A percentile compares a stretch with the other conserved stretches of the same genome.
Evolutionary conservation across 2,113 vertebrate species (phyloP).

Genomic region (Oncorhynchus keta): DNA sequence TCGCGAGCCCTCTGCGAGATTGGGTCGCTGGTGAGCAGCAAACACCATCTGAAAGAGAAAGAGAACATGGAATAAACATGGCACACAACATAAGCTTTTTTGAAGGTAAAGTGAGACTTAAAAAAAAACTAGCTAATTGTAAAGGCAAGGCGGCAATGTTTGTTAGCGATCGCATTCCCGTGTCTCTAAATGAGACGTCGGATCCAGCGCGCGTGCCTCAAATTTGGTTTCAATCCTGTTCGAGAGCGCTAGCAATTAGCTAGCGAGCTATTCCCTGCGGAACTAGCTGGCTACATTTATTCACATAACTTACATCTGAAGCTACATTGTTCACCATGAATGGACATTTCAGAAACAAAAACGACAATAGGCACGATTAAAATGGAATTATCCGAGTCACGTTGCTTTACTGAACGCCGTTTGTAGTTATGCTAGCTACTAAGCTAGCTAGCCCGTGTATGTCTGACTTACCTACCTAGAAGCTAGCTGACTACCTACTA

Average conservation of each 20-base stretch:
- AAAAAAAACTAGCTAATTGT: not conserved
- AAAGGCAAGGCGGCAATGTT: not conserved
- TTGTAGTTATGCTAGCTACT: too few species aligned
- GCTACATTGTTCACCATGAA: not conserved
- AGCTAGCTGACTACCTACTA: too few species aligned
- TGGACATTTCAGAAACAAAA: not conserved
- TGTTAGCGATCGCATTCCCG: not conserved
- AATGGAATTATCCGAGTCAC: not conserved
- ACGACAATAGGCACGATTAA: not conserved
- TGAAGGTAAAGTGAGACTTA: slow-evolving; percentile 67
- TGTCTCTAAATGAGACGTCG: not conserved
- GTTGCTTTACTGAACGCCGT: too few species aligned
- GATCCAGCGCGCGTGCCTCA: not conserved
- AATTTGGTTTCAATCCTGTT: too few species aligned
- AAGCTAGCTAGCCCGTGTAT: too few species aligned
- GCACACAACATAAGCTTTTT: slow-evolving; percentile 71
- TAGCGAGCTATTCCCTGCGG: not conserved
- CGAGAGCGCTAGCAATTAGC: not conserved
- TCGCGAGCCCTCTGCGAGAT: not conserved
- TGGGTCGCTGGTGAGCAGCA: slow-evolving; percentile 10
- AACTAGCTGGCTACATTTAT: not conserved
- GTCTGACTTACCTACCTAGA: not conserved
- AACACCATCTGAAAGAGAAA: not conserved
- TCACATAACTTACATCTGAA: not conserved
- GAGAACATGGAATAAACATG: slow-evolving; percentile 76